Evolutionary conservation across 2,888 invertebrate genomes (phyloP).

Genomic region (Listrodromus nycthemerus): DNA sequence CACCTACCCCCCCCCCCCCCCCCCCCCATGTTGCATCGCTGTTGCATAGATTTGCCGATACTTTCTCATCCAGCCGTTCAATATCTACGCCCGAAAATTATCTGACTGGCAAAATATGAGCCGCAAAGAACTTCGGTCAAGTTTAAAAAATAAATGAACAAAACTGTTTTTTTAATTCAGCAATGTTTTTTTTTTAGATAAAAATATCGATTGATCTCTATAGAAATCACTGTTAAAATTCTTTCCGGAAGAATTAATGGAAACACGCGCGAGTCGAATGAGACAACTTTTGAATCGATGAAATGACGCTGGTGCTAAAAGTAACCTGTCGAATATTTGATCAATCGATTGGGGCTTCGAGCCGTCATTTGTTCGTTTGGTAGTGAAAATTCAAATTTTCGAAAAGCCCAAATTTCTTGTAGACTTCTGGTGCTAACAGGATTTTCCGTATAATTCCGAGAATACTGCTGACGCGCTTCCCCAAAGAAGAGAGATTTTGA

Average conservation of each 20-base stretch:
- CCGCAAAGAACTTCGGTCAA: not conserved
- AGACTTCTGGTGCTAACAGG: too few relatives aligned
- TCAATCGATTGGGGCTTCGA: not conserved
- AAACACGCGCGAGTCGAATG: not conserved
- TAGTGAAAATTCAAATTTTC: not conserved
- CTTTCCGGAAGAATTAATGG: not conserved
- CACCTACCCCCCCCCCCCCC: not conserved
- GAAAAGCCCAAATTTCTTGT: not conserved
- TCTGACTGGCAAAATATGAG: not conserved
- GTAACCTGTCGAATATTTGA: not conserved
- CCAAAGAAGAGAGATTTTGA: not conserved
- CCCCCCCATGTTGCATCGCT: constrained; percentile 14
- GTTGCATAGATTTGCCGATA: constrained; percentile 14
- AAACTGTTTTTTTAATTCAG: not conserved
- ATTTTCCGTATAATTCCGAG: too few relatives aligned
- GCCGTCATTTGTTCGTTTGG: not conserved
- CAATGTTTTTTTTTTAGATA: not conserved
- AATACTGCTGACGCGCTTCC: not conserved
- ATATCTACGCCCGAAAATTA: not conserved
- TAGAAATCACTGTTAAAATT: not conserved
- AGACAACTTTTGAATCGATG: not conserved
- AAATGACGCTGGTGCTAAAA: not conserved
- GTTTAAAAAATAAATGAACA: not conserved
- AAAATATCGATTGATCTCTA: not conserved
- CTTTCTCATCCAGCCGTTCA: constrained; percentile 14